Evolutionary conservation across 2,888 invertebrate species (phyloP), one percentile per base, ranked within the genome.

Genomic region (Cryptops parisi): DNA sequence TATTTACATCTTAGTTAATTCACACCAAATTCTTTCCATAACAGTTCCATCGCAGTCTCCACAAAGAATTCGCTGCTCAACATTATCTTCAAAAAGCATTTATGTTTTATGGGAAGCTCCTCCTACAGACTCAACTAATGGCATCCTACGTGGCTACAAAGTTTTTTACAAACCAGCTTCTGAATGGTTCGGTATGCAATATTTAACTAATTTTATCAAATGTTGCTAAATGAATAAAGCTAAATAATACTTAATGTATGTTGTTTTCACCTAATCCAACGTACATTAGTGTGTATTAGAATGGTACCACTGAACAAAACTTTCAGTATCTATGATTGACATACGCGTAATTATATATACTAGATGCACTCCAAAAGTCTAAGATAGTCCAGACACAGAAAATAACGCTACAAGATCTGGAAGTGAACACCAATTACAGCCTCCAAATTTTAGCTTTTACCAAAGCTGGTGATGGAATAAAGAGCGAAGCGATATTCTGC

Each of bases 21-120:
- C n/a, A n/a, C n/a, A n/a, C n/a, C n/a, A n/a, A n/a, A n/a, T n/a
- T n/a, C n/a, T 17, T 15, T n/a, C 26, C 17, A 3, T 21, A 21
- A 5, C 21, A 52, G 52, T 52, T n/a, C 52, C 52, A 26, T 33
- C 33, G 2, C 25, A 25, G 19, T 2, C 52, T 15, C 52, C 52
- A 17, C 21, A 44, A 12, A 45, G 52, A 5, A 44, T 52, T 19
- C 52, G 52, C 19, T 52, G 52, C n/a, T 52, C 52, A 3, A 23
- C 57, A 33, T 15, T 46, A 17, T 53, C 57, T 24, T 57, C 57
- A 21, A 48, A 50, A 25, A 57, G 55, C 38, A 44, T 52, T 24
- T 52, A 52, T 21, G 45, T 52, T 2, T 26, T 52, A 21, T 52
- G 52, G 52, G 44, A 52, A 21, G 23, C 52, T 6, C 21, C 27